Conservation (phyloP, 2,113 vertebrate genomes). For the Corynorhinus townsendii region DNA sequence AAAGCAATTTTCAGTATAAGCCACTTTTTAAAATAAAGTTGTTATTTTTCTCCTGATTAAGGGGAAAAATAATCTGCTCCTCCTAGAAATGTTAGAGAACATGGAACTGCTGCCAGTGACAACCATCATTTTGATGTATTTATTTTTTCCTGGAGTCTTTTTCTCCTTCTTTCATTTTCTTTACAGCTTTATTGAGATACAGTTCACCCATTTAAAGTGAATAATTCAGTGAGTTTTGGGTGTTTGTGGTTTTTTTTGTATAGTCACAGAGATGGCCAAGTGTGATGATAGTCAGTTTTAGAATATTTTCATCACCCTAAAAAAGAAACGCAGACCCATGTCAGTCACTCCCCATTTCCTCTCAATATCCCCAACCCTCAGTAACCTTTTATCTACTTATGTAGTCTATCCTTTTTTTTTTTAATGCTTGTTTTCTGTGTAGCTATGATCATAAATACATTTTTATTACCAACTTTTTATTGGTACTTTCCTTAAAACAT, state of each 20-base stretch:
- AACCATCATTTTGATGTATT: not conserved
- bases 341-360: not conserved
- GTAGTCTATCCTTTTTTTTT: not conserved
- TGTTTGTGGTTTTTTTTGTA: not conserved
- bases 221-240: not conserved
- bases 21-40: not conserved
- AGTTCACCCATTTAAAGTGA: not conserved
- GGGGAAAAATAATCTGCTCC: not conserved
- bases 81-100: not conserved
- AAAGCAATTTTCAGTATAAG: not conserved
- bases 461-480: not conserved
- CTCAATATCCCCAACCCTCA: not conserved
- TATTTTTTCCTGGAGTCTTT: not conserved
- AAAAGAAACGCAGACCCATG: not conserved
- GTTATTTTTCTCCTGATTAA: not conserved
- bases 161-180: not conserved
- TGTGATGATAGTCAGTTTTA: not conserved
- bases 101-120: not conserved
- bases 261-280: not conserved
- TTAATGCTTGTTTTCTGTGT: not conserved
- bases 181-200: not conserved
- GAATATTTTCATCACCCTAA: not conserved
- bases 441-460: not conserved
- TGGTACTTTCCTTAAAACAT: not conserved
- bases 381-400: not conserved